phyloP scores from a whole-genome alignment of 2,797 vertebrate species.

The Thamnophis elegans region DNA sequence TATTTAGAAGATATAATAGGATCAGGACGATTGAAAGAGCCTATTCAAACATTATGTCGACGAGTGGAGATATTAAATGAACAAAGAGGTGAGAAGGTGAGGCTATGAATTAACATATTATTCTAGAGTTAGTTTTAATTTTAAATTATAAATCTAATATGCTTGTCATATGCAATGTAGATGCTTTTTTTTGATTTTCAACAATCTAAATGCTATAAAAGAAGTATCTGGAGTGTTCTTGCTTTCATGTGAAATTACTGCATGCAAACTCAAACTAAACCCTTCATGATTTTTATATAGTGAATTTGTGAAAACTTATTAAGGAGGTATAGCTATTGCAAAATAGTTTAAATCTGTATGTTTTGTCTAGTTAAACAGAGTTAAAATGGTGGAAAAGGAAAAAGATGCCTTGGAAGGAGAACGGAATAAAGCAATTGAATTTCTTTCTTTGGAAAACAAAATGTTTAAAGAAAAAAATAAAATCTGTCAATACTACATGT shows the following conservation, averaged over 20 bases:
- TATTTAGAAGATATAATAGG: constrained; percentile 97
- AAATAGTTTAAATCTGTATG: neutral
- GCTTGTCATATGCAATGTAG: neutral
- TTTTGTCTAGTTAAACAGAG: constrained; percentile 86
- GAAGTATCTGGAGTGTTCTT: neutral
- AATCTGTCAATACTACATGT: constrained; percentile 92
- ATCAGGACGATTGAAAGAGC: constrained; percentile 89
- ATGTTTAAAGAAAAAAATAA: constrained; percentile 88
- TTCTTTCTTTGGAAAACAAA: constrained; percentile 90
- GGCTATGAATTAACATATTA: neutral
- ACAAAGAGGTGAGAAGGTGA: constrained; percentile 92
- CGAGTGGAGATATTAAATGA: constrained; percentile 91
- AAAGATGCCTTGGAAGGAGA: constrained; percentile 93
- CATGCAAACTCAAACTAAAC: neutral
- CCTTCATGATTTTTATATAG: neutral
- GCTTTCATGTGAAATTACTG: neutral
- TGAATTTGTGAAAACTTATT: neutral
- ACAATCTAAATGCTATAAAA: neutral
- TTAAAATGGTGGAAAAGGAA: constrained; percentile 97
- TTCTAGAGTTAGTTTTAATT: neutral
- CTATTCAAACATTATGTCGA: constrained; percentile 83
- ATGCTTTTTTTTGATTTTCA: neutral
- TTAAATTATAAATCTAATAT: neutral
- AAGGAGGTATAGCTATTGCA: neutral
- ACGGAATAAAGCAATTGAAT: constrained; percentile 91